Percentiles rank a stretch among this genome's conserved stretches.
Conservation (phyloP, 2,797 vertebrate species). For the Toxotes lorentzi region DNA sequence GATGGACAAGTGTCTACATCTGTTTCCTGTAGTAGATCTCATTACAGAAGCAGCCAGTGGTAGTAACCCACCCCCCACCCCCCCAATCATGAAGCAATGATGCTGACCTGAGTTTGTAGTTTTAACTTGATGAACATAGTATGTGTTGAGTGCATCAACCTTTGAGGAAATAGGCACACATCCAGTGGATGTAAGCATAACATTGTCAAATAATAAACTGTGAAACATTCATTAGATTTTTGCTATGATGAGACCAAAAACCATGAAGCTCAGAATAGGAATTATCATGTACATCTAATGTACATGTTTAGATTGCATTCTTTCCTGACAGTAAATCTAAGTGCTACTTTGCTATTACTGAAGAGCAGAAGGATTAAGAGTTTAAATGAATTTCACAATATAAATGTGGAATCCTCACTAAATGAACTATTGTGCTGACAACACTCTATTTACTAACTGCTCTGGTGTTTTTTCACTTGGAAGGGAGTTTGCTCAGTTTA, state of each 20-base stretch:
- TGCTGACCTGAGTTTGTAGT: conserved; percentile 28
- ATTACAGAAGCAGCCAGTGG: conserved; percentile 35
- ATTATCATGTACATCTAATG: background rate
- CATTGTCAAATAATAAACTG: background rate
- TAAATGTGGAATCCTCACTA: background rate
- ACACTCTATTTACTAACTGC: background rate
- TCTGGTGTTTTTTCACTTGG: background rate
- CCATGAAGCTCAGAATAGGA: background rate
- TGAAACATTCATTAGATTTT: background rate
- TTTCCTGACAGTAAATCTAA: background rate
- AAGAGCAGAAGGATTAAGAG: background rate
- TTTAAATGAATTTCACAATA: background rate
- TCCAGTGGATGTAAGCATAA: background rate
- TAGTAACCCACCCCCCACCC: conserved; percentile 4
- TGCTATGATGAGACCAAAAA: background rate
- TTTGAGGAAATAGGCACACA: background rate
- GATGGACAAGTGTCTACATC: conserved; percentile 46
- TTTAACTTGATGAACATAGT: conserved; percentile 52
- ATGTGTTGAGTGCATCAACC: conserved; percentile 2
- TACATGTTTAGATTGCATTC: background rate
- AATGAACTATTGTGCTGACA: conserved; percentile 4
- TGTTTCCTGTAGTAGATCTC: conserved; percentile 44
- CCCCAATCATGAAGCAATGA: conserved; percentile 4
- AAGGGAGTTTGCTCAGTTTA: background rate
- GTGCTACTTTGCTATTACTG: background rate